Percentiles rank a stretch among this genome's conserved stretches.
Conservation (phyloP, 2,113 vertebrate species). For the Sinosuthora webbiana region DNA sequence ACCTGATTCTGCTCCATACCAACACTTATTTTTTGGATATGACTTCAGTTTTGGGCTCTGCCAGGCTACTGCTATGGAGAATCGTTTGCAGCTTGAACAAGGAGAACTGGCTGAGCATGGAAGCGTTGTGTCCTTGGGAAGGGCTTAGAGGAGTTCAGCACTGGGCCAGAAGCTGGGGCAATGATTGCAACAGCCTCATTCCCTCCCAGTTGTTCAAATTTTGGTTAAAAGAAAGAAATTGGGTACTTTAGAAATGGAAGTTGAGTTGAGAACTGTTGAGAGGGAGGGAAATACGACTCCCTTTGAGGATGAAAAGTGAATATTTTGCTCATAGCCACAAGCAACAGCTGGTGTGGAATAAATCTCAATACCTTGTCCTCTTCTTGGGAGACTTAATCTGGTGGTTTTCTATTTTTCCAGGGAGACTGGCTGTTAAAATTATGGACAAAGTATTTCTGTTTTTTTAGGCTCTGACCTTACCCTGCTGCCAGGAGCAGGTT, state of each 20-base stretch:
- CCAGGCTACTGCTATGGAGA: not conserved
- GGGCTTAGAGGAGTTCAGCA: not conserved
- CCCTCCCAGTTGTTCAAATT: not conserved
- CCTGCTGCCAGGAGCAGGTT: constrained; percentile 64
- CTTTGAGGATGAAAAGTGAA: not conserved
- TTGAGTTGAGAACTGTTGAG: not conserved
- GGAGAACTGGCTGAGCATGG: not conserved
- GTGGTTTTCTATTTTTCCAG: not conserved
- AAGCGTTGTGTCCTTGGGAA: not conserved
- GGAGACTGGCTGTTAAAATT: not conserved
- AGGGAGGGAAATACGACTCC: not conserved
- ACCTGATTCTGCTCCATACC: not conserved
- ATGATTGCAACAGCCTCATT: not conserved
- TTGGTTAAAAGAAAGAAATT: not conserved
- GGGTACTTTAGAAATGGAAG: not conserved
- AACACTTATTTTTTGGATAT: not conserved
- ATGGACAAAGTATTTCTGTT: not conserved
- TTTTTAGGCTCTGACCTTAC: constrained; percentile 81
- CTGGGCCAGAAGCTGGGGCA: not conserved
- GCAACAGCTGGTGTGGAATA: not conserved
- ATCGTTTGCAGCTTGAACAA: not conserved
- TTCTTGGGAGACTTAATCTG: not conserved
- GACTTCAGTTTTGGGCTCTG: not conserved
- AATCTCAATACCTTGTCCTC: not conserved
- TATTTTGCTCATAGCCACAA: not conserved